Percentiles rank a stretch among this genome's conserved stretches.
These are phyloP conservation scores for Orcinus orca DNA, from an alignment of 2,113 vertebrate genomes.

Conservation along the genomic window DNA sequence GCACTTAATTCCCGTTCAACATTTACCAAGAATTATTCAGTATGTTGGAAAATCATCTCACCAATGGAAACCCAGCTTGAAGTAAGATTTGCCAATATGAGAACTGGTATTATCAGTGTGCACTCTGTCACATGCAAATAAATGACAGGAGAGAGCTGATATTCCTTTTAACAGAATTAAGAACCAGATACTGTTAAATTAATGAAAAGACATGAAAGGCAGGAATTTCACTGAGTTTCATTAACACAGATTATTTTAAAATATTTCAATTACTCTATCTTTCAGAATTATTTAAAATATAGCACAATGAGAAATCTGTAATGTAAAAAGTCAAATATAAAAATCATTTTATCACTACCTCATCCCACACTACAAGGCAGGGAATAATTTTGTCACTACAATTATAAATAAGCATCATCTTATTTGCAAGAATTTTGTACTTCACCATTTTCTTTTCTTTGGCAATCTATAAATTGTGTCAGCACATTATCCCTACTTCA, in stretches of 20 bases:
- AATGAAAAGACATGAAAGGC: background rate
- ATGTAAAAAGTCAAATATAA: background rate
- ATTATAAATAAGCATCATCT: background rate
- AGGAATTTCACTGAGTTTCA: slow-evolving; percentile 5
- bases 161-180: slow-evolving; percentile 26
- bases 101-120: background rate
- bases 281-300: background rate
- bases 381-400: background rate
- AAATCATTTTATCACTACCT: background rate
- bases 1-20: background rate
- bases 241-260: slow-evolving; percentile 20
- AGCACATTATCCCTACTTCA: background rate
- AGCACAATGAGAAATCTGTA: slow-evolving; percentile 1
- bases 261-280: background rate
- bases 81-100: background rate
- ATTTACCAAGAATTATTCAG: background rate
- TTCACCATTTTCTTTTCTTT: background rate
- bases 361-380: background rate
- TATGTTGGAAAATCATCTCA: slow-evolving; percentile 26
- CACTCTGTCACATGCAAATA: background rate
- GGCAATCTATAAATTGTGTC: background rate
- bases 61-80: background rate
- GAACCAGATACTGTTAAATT: background rate
- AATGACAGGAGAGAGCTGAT: background rate
- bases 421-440: background rate